Conservation (phyloP, 2,888 invertebrate genomes). For the Spatulosminthurus flaviceps region DNA sequence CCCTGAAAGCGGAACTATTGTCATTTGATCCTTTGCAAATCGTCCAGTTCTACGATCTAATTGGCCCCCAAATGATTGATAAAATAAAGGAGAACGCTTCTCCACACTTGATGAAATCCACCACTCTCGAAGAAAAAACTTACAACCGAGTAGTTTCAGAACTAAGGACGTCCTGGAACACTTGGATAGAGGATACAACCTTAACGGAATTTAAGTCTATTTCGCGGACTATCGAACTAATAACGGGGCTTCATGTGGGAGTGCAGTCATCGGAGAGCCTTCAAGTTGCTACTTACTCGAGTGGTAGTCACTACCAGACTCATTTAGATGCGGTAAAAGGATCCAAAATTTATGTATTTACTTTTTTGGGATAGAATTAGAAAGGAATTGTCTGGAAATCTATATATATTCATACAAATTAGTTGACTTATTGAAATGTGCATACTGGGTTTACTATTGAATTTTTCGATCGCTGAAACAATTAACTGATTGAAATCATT, state of each 20-base stretch:
- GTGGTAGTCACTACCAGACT: conserved; percentile 51
- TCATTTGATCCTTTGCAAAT: conserved; percentile 40
- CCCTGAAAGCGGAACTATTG: conserved; percentile 49
- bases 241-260: conserved; percentile 5
- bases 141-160: neutral
- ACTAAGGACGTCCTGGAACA: conserved; percentile 11
- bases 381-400: neutral
- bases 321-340: conserved; percentile 51
- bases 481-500: neutral
- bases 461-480: conserved; percentile 23
- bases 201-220: neutral
- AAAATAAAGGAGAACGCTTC: neutral
- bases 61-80: conserved; percentile 29
- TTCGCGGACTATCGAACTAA: neutral
- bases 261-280: conserved; percentile 6
- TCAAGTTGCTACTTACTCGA: conserved; percentile 51
- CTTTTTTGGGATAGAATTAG: neutral
- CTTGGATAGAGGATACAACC: conserved; percentile 9
- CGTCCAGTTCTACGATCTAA: conserved; percentile 49
- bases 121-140: neutral
- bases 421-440: neutral
- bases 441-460: too few relatives aligned
- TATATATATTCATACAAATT: too few relatives aligned
- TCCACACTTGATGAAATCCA: neutral
- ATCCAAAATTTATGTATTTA: neutral